Conservation (phyloP, 2,888 invertebrate species). For the Phasia obesa region DNA sequence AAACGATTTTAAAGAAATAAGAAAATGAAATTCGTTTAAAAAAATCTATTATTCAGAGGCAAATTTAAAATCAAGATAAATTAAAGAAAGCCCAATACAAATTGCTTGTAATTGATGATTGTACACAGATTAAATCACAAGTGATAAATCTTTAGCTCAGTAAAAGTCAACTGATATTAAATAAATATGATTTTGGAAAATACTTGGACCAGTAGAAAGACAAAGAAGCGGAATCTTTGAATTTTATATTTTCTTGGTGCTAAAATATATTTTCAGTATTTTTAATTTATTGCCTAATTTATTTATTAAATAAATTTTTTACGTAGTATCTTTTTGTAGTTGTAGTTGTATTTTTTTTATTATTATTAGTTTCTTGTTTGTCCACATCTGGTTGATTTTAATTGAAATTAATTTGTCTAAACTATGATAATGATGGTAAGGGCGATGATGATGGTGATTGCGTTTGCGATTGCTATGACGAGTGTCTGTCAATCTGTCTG, state of each 20-base stretch:
- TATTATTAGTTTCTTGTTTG: constrained; percentile 45
- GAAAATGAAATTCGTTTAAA: constrained; percentile 22
- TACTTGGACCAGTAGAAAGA: constrained; percentile 28
- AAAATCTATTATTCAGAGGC: constrained; percentile 53
- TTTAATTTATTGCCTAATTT: constrained; percentile 24
- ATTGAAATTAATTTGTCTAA: constrained; percentile 71
- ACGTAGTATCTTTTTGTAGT: constrained; percentile 36
- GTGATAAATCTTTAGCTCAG: constrained; percentile 11
- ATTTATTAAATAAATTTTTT: not conserved
- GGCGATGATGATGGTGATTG: constrained; percentile 30
- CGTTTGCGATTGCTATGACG: too few species aligned
- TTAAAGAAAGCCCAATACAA: constrained; percentile 64
- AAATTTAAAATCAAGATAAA: constrained; percentile 70
- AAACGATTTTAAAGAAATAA: constrained; percentile 34
- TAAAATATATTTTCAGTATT: constrained; percentile 45
- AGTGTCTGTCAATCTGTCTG: constrained; percentile 1
- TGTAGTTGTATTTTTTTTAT: not conserved
- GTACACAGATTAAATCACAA: constrained; percentile 33
- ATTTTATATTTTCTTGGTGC: constrained; percentile 21
- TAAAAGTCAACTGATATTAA: constrained; percentile 43
- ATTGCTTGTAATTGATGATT: constrained; percentile 58
- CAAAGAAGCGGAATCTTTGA: constrained; percentile 10
- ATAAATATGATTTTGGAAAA: constrained; percentile 31
- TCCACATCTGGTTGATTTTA: constrained; percentile 64
- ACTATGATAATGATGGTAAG: constrained; percentile 31